Evolutionary conservation across 2,797 vertebrate genomes (phyloP).

Genomic region (Pangasius sanitwongsei): DNA sequence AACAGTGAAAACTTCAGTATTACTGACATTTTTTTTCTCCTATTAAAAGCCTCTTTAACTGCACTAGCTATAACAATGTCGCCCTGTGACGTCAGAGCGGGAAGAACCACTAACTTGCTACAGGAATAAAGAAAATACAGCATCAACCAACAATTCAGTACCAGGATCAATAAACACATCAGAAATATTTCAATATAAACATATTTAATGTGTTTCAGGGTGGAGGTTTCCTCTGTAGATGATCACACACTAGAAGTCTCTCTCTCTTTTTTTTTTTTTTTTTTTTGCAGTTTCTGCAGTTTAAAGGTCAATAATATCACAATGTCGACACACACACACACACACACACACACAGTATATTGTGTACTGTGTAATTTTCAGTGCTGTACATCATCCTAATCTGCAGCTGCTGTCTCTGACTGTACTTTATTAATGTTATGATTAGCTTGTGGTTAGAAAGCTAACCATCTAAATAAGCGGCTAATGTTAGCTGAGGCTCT

Average conservation of each 20-base stretch:
- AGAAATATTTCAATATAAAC: not conserved
- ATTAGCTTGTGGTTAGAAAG: not conserved
- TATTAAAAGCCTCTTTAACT: not conserved
- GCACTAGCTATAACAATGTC: not conserved
- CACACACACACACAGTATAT: not conserved
- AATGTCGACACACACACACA: not conserved
- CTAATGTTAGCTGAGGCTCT: not conserved
- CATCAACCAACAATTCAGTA: not conserved
- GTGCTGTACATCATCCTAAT: not conserved
- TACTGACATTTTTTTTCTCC: not conserved
- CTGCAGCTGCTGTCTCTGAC: not conserved
- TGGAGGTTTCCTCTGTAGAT: not conserved
- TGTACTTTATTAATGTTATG: not conserved
- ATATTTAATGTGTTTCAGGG: not conserved
- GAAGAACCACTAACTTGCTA: not conserved
- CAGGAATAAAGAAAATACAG: not conserved
- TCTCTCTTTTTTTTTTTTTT: not conserved
- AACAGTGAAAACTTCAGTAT: not conserved
- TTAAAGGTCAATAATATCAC: not conserved
- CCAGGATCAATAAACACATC: not conserved
- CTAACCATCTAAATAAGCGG: not conserved
- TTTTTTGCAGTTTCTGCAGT: not conserved
- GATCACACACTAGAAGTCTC: not conserved
- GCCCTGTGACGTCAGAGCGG: not conserved
- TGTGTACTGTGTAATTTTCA: not conserved